phyloP scores from a whole-genome alignment of 2,888 invertebrate genomes.

The Sarcophaga carnaria region DNA sequence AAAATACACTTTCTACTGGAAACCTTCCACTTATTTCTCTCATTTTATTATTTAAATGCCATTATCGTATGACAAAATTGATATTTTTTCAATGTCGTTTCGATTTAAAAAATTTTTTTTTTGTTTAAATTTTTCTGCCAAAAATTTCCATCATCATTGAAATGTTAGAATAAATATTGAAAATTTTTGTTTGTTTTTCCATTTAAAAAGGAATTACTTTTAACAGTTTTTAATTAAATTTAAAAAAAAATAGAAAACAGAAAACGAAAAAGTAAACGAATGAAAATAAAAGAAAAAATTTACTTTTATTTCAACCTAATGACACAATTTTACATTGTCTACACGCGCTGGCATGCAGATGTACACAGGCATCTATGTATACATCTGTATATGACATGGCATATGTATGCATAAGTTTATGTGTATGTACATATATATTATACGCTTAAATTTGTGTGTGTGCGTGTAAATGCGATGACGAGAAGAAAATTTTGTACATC shows the following conservation, averaged over 20 bases:
- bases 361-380: not conserved
- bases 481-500: conserved; percentile 6
- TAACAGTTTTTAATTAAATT: conserved; percentile 21
- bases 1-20: too few species aligned
- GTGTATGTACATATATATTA: not conserved
- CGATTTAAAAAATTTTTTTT: too few species aligned
- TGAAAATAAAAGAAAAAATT: conserved; percentile 6
- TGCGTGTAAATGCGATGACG: not conserved
- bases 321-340: conserved; percentile 22
- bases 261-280: too few species aligned
- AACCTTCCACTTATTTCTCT: too few species aligned
- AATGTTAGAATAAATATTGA: too few species aligned
- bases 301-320: conserved; percentile 39
- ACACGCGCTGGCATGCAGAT: not conserved
- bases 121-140: too few species aligned
- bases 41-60: too few species aligned
- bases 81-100: too few species aligned
- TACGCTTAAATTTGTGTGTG: not conserved
- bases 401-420: not conserved
- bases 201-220: conserved; percentile 2
- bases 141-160: too few species aligned
- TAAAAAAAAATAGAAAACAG: not conserved
- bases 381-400: not conserved
- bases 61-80: too few species aligned
- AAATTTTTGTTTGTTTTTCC: not conserved